Evolutionary conservation across 1,140 invertebrate species (phyloP).

Genomic region (Caligus rogercresseyi): DNA sequence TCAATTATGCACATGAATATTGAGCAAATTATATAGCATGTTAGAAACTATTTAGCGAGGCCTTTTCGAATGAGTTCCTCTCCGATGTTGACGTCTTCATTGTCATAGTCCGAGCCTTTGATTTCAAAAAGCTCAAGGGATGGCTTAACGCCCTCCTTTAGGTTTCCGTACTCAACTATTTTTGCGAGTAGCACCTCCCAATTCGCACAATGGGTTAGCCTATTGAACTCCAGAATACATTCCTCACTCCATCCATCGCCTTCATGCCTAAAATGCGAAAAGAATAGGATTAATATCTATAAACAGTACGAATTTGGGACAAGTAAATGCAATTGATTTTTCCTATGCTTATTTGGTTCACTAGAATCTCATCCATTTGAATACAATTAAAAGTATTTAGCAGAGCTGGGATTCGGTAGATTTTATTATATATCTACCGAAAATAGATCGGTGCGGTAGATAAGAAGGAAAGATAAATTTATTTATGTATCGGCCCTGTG

Average conservation of each 20-base stretch:
- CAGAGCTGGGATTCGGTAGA: too few relatives aligned
- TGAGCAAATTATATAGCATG: background rate
- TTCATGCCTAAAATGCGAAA: background rate
- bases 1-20: background rate
- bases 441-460: too few relatives aligned
- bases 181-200: background rate
- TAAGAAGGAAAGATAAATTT: too few relatives aligned
- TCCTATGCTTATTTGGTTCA: too few relatives aligned
- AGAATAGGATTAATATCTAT: too few relatives aligned
- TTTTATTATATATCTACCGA: too few relatives aligned
- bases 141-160: background rate
- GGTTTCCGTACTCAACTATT: background rate
- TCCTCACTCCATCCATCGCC: background rate
- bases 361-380: too few relatives aligned
- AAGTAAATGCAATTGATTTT: too few relatives aligned
- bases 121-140: background rate
- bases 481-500: too few relatives aligned
- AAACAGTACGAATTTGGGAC: too few relatives aligned
- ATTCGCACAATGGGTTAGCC: background rate
- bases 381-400: too few relatives aligned
- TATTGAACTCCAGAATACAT: background rate
- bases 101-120: constrained; percentile 26
- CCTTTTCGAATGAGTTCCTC: constrained; percentile 12
- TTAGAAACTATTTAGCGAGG: constrained; percentile 6
- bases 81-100: constrained; percentile 35